Evolutionary conservation across 2,888 invertebrate species (phyloP), one percentile per base, ranked within the genome.

Genomic region (Drosophila mayaguana): DNA sequence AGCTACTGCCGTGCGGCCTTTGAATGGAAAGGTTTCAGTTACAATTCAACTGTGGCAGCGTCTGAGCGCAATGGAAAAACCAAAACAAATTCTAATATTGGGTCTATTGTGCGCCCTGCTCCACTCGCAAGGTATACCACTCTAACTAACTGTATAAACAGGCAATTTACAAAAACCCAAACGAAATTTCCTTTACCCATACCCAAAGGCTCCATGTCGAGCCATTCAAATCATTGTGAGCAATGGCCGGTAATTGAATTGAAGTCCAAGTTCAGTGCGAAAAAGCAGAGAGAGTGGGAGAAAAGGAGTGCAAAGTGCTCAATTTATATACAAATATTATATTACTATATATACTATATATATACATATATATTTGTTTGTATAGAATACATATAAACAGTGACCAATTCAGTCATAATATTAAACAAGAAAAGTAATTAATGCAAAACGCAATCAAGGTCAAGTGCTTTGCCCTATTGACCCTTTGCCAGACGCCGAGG

Each of bases 401-500:
- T 20, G 38, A 22, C 40, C 60, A 60, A 69, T 73, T 51, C 83
- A 78, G 84, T 84, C 88, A 84, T 69, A 84, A 87, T 76, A 87
- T 85, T 72, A 84, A 87, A 81, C 77, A 63, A 74, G 51, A 67
- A 80, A 80, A 72, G 84, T 88, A 88, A 86, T 89, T 82, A 89
- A 80, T 89, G 78, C 80, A 80, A 89, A 78, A 78, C 85, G 75
- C 80, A 81, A 89, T 89, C 87, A 88, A 89, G 87, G 87, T 85
- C 87, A 88, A 83, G 82, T 88, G 78, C 78, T 82, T 77, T 78
- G 85, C 81, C 84, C 82, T 77, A 77, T 86, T 86, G 85, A 88
- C 78, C 81, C 50, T 60, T 9, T 2, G 42, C 45, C 51, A 51
- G 51, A 8, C 22, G 34, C 43, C 4, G 40, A 43, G 18, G 22